These are phyloP conservation scores for Parapristionchus giblindavisi DNA, from an alignment of 2,888 invertebrate species.

Conservation along the genomic window DNA sequence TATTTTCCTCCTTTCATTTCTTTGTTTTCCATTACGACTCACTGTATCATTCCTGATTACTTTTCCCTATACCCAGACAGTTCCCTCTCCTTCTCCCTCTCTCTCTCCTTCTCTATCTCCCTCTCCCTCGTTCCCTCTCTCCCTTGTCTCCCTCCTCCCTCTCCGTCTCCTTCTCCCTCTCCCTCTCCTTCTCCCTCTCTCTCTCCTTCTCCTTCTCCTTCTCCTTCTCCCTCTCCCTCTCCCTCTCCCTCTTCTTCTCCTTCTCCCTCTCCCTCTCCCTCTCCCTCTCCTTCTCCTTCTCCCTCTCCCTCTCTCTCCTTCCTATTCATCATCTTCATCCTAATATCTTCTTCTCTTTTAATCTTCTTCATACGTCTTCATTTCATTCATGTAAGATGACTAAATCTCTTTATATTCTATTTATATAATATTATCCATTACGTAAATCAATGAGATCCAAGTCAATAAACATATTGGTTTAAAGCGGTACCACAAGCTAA, in stretches of 20 bases:
- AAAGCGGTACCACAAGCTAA: too few relatives aligned
- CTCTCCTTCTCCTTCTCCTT: constrained; percentile 3
- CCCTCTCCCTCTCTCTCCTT: not conserved
- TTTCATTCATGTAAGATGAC: too few relatives aligned
- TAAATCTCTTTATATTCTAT: too few relatives aligned
- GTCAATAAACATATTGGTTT: too few relatives aligned
- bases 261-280: not conserved
- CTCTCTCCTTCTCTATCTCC: constrained; percentile 11
- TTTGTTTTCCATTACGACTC: not conserved
- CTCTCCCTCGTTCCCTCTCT: constrained; percentile 1
- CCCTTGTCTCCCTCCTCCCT: constrained; percentile 7
- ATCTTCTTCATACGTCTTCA: too few relatives aligned
- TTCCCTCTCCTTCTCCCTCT: constrained; percentile 8
- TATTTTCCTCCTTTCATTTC: not conserved
- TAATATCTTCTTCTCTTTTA: not conserved
- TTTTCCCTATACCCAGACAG: not conserved
- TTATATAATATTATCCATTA: too few relatives aligned
- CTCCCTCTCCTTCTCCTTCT: not conserved
- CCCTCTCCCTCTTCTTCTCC: constrained; percentile 1
- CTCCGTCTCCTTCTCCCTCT: constrained; percentile 8
- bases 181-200: constrained; percentile 16
- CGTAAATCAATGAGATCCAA: too few relatives aligned
- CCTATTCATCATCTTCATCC: not conserved
- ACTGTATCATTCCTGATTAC: not conserved
- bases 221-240: constrained; percentile 23